Conservation (phyloP, 2,113 vertebrate species). For the Bos javanicus region DNA sequence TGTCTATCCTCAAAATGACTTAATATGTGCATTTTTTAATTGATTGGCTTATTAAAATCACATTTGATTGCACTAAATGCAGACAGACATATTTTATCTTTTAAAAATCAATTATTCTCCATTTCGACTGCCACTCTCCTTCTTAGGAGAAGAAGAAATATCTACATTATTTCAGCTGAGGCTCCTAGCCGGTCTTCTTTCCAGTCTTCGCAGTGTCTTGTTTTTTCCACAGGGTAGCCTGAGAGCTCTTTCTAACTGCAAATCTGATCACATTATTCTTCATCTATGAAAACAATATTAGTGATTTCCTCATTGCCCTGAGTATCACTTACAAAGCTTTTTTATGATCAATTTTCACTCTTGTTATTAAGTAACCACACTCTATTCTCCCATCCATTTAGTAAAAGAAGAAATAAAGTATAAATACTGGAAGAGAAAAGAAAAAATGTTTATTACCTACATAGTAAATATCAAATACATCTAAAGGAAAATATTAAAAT, state of each 20-base stretch:
- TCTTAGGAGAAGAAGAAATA: background rate
- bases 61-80: background rate
- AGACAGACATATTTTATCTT: conserved; percentile 32
- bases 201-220: background rate
- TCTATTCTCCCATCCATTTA: background rate
- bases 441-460: background rate
- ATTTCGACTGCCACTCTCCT: background rate
- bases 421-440: background rate
- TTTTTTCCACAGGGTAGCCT: background rate
- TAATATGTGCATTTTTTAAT: conserved; percentile 10
- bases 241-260: background rate
- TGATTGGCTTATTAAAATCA: conserved; percentile 11
- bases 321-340: background rate
- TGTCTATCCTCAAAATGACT: background rate
- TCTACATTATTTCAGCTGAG: background rate
- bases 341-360: background rate
- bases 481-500: background rate
- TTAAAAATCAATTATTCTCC: conserved; percentile 26
- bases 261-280: background rate
- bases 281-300: background rate
- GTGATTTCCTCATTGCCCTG: background rate
- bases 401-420: background rate
- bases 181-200: background rate
- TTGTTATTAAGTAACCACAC: background rate
- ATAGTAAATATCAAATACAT: background rate